phyloP scores from a whole-genome alignment of 2,888 invertebrate genomes.

The Drosophila cracens region DNA sequence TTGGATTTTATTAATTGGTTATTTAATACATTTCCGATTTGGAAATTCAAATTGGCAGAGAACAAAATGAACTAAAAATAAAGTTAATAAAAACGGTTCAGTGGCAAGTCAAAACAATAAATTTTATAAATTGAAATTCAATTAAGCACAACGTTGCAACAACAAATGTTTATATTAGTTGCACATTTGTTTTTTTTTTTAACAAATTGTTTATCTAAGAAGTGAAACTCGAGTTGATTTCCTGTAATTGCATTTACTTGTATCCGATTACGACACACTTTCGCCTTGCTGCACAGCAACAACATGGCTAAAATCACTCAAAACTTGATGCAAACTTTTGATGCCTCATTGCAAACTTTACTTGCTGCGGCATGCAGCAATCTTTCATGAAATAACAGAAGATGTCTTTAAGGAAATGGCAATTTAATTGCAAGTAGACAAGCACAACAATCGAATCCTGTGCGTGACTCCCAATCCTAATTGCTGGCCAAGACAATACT shows the following conservation, averaged over 20 bases:
- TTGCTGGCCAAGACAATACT: neutral
- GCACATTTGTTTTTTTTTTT: neutral
- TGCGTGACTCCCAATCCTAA: conserved; percentile 23
- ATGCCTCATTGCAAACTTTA: conserved; percentile 12
- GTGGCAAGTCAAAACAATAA: neutral
- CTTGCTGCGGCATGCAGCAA: conserved; percentile 9
- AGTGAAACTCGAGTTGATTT: neutral
- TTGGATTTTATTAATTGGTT: neutral
- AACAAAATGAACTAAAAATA: neutral
- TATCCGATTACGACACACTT: neutral
- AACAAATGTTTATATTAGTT: neutral
- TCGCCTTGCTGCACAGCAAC: neutral
- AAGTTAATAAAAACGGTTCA: neutral
- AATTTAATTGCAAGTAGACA: conserved; percentile 31
- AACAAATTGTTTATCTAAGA: neutral
- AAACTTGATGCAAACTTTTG: conserved; percentile 46
- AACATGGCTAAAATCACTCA: conserved; percentile 38
- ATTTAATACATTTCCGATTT: neutral
- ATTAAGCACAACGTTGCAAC: neutral
- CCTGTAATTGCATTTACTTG: neutral
- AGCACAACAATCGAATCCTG: conserved; percentile 1
- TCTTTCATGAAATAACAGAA: conserved; percentile 17
- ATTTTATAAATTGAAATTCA: neutral
- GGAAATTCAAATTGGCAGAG: neutral
- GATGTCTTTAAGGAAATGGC: conserved; percentile 31